Conservation (phyloP, 2,888 invertebrate species). For the Drosophila maculinotata region DNA sequence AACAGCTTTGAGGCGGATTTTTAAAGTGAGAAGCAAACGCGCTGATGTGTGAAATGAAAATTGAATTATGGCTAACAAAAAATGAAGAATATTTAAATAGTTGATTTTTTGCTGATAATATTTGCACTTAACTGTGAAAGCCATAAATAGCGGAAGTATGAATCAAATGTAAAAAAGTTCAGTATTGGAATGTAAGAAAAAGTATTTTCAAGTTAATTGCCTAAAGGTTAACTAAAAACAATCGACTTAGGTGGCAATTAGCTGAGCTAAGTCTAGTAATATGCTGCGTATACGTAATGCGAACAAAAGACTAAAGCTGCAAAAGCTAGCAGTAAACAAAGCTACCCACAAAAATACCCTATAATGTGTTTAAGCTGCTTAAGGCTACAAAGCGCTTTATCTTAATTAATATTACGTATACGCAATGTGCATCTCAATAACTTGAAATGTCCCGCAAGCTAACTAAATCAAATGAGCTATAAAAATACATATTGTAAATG, state of each 20-base stretch:
- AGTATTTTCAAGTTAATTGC: too few relatives aligned
- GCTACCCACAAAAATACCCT: too few relatives aligned
- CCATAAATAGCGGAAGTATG: conserved; percentile 6
- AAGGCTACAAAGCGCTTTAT: too few relatives aligned
- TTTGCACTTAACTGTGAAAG: conserved; percentile 13
- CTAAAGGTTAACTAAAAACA: conserved; percentile 4
- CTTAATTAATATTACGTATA: conserved; percentile 20
- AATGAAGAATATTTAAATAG: conserved; percentile 25
- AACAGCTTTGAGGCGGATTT: conserved; percentile 18
- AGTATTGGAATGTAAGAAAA: not conserved
- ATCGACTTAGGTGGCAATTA: conserved; percentile 7
- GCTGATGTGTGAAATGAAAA: conserved; percentile 33
- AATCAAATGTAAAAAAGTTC: not conserved
- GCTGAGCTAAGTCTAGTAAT: not conserved
- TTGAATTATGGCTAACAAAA: conserved; percentile 26
- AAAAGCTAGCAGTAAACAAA: too few relatives aligned
- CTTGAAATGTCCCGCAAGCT: too few relatives aligned
- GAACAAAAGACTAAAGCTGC: not conserved
- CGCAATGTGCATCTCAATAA: conserved; percentile 10
- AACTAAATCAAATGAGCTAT: not conserved
- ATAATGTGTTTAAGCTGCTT: too few relatives aligned
- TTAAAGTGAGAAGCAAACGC: conserved; percentile 17
- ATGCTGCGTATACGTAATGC: conserved; percentile 40
- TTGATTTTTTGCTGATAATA: conserved; percentile 4
- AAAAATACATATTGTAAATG: not conserved